These are phyloP conservation scores for Mycteria americana DNA, from an alignment of 2,797 vertebrate genomes.

Conservation along the genomic window DNA sequence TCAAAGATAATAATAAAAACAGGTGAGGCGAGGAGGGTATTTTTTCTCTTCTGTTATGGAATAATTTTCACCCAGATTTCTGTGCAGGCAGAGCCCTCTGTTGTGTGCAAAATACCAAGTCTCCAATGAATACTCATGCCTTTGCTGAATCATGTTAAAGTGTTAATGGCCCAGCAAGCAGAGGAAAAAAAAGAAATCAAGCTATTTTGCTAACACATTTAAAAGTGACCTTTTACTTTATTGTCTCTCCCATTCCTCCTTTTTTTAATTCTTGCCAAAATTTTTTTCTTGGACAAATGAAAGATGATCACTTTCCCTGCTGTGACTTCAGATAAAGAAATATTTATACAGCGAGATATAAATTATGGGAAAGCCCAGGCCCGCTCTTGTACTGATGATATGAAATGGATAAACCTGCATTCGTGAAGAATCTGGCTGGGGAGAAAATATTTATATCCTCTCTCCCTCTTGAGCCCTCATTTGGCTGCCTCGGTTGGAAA, in stretches of 20 bases:
- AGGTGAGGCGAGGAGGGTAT: not conserved
- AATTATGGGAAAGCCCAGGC: not conserved
- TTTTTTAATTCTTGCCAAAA: not conserved
- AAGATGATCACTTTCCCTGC: not conserved
- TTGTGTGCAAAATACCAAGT: not conserved
- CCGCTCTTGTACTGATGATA: not conserved
- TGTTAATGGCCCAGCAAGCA: not conserved
- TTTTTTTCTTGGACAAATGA: not conserved
- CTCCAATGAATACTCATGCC: not conserved
- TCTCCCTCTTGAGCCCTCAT: not conserved
- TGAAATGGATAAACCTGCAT: accelerated
- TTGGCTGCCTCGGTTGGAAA: not conserved
- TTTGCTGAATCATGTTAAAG: not conserved
- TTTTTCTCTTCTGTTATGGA: not conserved
- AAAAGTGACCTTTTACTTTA: not conserved
- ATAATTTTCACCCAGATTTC: not conserved
- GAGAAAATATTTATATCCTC: not conserved
- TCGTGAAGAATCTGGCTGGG: not conserved
- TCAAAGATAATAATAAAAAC: not conserved
- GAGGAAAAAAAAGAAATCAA: not conserved
- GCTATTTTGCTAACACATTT: not conserved
- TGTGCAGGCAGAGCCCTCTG: not conserved
- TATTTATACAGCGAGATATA: not conserved
- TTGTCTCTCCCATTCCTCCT: not conserved
- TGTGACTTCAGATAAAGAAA: not conserved